These are phyloP conservation scores for Cherax quadricarinatus DNA, from an alignment of 1,140 invertebrate species.

Conservation along the genomic window DNA sequence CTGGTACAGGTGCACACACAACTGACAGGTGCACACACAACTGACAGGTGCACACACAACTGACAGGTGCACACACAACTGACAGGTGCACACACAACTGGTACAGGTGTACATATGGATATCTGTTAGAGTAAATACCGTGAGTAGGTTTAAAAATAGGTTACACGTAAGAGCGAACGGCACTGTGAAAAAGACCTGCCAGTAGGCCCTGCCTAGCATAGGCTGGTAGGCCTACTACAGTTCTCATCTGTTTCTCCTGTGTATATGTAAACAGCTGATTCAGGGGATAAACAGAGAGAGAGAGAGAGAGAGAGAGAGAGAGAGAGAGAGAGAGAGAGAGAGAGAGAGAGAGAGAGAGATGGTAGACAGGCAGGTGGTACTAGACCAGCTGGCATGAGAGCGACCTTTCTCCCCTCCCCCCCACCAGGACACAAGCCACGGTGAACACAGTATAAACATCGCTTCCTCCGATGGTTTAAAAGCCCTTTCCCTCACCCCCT, in stretches of 20 bases:
- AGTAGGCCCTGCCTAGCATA: too few relatives aligned
- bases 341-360: not conserved
- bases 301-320: too few relatives aligned
- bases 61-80: not conserved
- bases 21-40: too few relatives aligned
- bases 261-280: not conserved
- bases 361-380: not conserved
- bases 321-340: too few relatives aligned
- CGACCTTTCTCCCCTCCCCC: not conserved
- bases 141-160: slow-evolving; percentile 2
- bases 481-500: too few relatives aligned
- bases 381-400: not conserved
- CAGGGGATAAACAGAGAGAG: not conserved
- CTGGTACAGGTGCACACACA: too few relatives aligned
- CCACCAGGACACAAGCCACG: not conserved
- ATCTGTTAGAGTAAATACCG: too few relatives aligned
- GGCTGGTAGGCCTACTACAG: too few relatives aligned
- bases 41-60: slow-evolving; percentile 9
- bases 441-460: too few relatives aligned
- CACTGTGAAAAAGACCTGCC: not conserved
- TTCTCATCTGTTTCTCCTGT: not conserved
- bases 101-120: not conserved
- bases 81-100: not conserved
- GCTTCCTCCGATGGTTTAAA: too few relatives aligned
- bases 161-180: not conserved